phyloP scores from a whole-genome alignment of 2,797 vertebrate species.

The Hippopotamyrus pictus region DNA sequence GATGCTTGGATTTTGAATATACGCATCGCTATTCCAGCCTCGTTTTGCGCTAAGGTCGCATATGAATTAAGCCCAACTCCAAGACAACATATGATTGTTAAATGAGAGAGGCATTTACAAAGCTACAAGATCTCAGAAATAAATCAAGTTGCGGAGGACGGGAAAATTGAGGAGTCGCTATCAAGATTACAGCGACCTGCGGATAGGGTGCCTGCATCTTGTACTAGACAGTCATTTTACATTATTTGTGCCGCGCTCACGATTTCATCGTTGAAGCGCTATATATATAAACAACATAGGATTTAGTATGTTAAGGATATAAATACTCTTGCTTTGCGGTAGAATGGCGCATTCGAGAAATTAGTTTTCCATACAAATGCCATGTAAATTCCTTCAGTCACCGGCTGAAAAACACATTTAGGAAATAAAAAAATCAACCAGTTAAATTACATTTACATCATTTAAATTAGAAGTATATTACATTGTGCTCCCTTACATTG shows the following conservation, averaged over 20 bases:
- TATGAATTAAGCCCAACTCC: neutral
- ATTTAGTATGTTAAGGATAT: neutral
- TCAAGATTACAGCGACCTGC: neutral
- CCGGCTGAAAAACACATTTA: neutral
- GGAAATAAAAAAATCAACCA: neutral
- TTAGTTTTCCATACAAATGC: neutral
- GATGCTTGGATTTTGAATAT: slow-evolving; percentile 27
- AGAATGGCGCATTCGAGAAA: slow-evolving; percentile 5
- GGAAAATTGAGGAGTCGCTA: neutral
- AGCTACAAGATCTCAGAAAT: neutral
- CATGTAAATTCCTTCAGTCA: neutral
- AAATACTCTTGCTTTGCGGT: neutral
- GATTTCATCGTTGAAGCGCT: neutral
- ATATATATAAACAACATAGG: neutral
- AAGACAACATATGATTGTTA: neutral
- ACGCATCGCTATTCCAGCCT: slow-evolving; percentile 27
- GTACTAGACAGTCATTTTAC: slow-evolving; percentile 15
- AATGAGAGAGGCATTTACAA: neutral
- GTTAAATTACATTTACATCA: neutral
- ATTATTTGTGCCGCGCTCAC: slow-evolving; percentile 1
- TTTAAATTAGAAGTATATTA: neutral
- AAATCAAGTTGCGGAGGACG: slow-evolving; percentile 5
- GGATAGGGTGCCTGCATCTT: slow-evolving; percentile 23
- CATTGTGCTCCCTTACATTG: neutral
- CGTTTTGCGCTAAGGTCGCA: slow-evolving; percentile 21